These are phyloP conservation scores for Sphinx pinastri DNA, from an alignment of 2,888 invertebrate genomes.

Conservation along the genomic window DNA sequence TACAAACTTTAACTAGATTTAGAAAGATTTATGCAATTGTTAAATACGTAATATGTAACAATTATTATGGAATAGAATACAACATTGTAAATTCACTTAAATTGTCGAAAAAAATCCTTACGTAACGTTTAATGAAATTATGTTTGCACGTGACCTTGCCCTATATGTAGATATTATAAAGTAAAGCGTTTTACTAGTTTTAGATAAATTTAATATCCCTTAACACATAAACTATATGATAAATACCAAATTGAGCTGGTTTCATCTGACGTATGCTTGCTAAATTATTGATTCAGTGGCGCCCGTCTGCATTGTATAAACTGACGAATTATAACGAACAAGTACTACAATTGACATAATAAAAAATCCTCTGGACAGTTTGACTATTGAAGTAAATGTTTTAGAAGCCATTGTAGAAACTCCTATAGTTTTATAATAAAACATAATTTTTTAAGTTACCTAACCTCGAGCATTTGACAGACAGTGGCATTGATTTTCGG, in stretches of 20 bases:
- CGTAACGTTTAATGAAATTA: conserved; percentile 76
- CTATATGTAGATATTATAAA: conserved; percentile 48
- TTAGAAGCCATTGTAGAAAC: conserved; percentile 10
- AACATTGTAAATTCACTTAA: neutral
- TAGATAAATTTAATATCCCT: neutral
- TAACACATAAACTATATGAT: neutral
- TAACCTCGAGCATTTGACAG: conserved; percentile 47
- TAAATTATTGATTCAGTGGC: conserved; percentile 7
- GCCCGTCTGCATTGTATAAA: neutral
- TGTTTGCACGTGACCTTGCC: conserved; percentile 80
- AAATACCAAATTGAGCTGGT: conserved; percentile 9
- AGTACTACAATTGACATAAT: neutral
- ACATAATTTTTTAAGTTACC: conserved; percentile 37
- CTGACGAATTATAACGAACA: neutral
- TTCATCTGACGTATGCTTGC: neutral
- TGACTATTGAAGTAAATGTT: neutral
- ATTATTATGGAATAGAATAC: neutral
- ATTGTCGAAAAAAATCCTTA: conserved; percentile 59
- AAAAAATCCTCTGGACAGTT: neutral
- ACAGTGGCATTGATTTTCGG: conserved; percentile 56
- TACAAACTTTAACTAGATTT: conserved; percentile 36
- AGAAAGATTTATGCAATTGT: neutral
- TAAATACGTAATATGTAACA: neutral
- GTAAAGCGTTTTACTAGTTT: conserved; percentile 23
- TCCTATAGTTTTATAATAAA: neutral